Percentiles rank a stretch among this genome's conserved stretches.
Evolutionary conservation across 92 coral and sea anemone genomes (phyloP).

Genomic region (Bergia sp.): DNA sequence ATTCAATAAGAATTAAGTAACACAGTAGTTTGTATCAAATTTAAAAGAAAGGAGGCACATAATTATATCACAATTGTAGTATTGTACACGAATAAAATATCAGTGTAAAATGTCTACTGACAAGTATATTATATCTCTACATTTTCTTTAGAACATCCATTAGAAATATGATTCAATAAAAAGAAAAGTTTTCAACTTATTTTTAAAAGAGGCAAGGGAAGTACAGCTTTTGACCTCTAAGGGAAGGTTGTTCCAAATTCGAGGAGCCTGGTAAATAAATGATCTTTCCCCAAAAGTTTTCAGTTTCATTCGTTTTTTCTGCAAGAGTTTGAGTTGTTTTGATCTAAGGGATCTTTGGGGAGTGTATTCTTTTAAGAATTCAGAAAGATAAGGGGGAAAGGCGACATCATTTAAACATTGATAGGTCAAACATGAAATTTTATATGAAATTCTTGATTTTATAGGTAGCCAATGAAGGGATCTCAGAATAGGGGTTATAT

Average conservation of each 20-base stretch:
- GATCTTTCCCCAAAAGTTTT: constrained; percentile 17
- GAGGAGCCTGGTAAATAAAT: constrained; percentile 3
- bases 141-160: background rate
- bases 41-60: background rate
- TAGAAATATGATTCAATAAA: background rate
- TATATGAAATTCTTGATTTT: background rate
- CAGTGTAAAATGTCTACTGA: background rate
- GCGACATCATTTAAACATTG: constrained; percentile 7
- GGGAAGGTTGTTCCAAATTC: constrained; percentile 13
- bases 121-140: background rate
- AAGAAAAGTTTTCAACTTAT: background rate
- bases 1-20: background rate
- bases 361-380: background rate
- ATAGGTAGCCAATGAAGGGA: background rate
- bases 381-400: background rate
- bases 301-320: background rate
- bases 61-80: background rate
- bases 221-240: constrained; percentile 11
- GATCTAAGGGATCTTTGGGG: constrained; percentile 5
- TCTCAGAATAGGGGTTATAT: constrained; percentile 13
- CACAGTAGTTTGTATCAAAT: background rate
- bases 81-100: background rate
- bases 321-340: constrained; percentile 16
- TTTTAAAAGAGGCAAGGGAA: background rate
- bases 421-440: constrained; percentile 5